Evolutionary conservation across 2,888 invertebrate genomes (phyloP), one percentile per base, ranked within the genome.

Genomic region (Saturnia japonica): DNA sequence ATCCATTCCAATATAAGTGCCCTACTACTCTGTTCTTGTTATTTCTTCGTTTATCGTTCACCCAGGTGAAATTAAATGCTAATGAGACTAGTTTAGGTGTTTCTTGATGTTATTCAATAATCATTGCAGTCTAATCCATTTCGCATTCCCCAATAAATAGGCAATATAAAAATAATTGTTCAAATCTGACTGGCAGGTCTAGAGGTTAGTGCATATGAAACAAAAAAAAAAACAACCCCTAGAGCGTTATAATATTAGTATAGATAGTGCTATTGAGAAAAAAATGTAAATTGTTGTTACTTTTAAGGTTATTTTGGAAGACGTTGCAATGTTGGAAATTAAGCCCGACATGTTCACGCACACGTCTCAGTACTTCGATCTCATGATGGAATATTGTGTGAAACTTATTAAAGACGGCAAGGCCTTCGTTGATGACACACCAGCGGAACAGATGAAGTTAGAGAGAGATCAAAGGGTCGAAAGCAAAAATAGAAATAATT

Each of bases 341-440:
- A 97, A 98, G 82, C 98, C 98, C 0, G 98, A 99, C 88, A 85
- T 95, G 68, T 99, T 98, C 88, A 98, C 99, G 0, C 98, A 98
- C 88, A 99, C 99, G 0, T 99, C 99, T 0, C 97, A 99, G 87
- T 97, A 99, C 90, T 99, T 99, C 88, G 99, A 99, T 82, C 88
- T 96, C 72, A 97, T 99, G 96, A 85, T 98, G 72, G 94, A 96
- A 22, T 96, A 96, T 83, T 99, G 99, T 86, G 98, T 98, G 84
- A 95, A 97, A 85, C 91, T 99, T 78, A 94, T 99, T 60, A 96
- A 96, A 77, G 96, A 97, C 62, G 96, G 97, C n/a, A 97, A 97
- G 81, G 99, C 99, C 0, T 99, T 98, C 86, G 99, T 98, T 0
- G 99, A 99, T 85, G 97, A 99, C 88, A 99, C 99, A 0, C 97